Base-by-base conservation (phyloP, 1,140 invertebrate species). In the Oscheius sp. region DNA sequence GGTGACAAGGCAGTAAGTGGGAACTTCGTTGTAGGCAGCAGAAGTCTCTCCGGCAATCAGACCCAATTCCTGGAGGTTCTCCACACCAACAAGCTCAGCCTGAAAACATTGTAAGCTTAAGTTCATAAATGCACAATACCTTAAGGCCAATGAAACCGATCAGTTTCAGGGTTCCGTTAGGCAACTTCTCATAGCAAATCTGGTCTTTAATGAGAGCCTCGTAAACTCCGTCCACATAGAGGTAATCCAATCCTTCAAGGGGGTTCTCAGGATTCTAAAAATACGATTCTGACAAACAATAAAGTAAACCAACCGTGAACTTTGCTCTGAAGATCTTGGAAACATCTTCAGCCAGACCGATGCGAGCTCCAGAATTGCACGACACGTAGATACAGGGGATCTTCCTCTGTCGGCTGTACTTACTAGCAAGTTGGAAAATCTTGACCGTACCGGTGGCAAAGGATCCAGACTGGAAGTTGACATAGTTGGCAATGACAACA, bases 11-110 rank as follows among this genome's bases (percentile, higher is more conserved):
- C 94, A 97, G 73, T 98, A 97, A 7, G 97, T 99, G 13, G 97
- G 91, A 26, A 98, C 89, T 85, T 98, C 94, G 59, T 88, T 84
- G 85, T 98, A 98, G 0, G 95, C 95, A 82, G 90, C 89, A 0
- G 94, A 96, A 0, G 95, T 95, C 88, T 99, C 97, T 1, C 95
- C 95, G 28, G 97, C 97, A 82, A 99, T 99, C 86, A 97, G 90
- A 38, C 94, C 97, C 2, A 96, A 95, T 80, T 93, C 93, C 28
- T 91, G 89, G 0, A 99, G 87, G 87, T 97, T 98, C 85, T 99
- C 96, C 3, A 98, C 95, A 2, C 96, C 96, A 0, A 99, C 94
- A 81, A 68, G 67, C 65, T 97, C 93, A 26, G 95, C 92, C 84
- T 94, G 80, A 29, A 76, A 91, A 85, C 58, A 62, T 61, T 95